Evolutionary conservation across 2,888 invertebrate species (phyloP).

Genomic region (Notodonta dromedarius): DNA sequence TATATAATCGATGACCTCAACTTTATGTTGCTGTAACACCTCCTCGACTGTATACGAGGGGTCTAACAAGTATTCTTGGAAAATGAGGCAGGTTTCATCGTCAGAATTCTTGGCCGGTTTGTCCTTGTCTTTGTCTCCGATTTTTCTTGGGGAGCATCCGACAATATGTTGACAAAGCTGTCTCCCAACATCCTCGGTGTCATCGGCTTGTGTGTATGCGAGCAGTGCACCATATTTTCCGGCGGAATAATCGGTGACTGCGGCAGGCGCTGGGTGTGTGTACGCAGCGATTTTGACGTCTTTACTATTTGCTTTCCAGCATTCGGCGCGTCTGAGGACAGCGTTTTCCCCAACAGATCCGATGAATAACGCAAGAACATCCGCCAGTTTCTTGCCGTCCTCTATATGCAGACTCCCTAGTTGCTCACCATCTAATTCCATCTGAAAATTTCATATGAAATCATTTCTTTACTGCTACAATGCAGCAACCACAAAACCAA

Average conservation of each 20-base stretch:
- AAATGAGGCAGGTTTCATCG: conserved; percentile 91
- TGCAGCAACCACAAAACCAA: too few relatives aligned
- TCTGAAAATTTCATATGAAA: conserved; percentile 59
- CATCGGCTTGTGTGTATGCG: conserved; percentile 84
- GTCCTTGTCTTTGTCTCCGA: conserved; percentile 87
- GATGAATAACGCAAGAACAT: conserved; percentile 93
- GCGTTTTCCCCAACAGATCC: conserved; percentile 97
- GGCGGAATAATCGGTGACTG: conserved; percentile 78
- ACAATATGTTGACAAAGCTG: conserved; percentile 97
- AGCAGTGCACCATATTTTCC: conserved; percentile 95
- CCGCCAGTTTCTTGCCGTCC: conserved; percentile 89
- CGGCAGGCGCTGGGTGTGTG: conserved; percentile 90
- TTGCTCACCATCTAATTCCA: conserved; percentile 87
- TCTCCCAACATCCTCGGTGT: conserved; percentile 83
- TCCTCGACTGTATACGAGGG: conserved; percentile 89
- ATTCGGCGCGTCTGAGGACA: conserved; percentile 89
- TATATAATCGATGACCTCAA: conserved; percentile 91
- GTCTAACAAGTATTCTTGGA: conserved; percentile 94
- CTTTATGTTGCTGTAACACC: conserved; percentile 86
- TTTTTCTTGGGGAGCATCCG: conserved; percentile 91
- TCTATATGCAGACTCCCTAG: conserved; percentile 85
- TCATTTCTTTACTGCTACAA: too few relatives aligned
- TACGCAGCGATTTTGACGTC: conserved; percentile 86
- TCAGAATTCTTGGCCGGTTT: conserved; percentile 86
- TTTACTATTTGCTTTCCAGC: conserved; percentile 85